These are phyloP conservation scores for Blennius ocellaris DNA, from an alignment of 2,113 vertebrate genomes.

Conservation along the genomic window DNA sequence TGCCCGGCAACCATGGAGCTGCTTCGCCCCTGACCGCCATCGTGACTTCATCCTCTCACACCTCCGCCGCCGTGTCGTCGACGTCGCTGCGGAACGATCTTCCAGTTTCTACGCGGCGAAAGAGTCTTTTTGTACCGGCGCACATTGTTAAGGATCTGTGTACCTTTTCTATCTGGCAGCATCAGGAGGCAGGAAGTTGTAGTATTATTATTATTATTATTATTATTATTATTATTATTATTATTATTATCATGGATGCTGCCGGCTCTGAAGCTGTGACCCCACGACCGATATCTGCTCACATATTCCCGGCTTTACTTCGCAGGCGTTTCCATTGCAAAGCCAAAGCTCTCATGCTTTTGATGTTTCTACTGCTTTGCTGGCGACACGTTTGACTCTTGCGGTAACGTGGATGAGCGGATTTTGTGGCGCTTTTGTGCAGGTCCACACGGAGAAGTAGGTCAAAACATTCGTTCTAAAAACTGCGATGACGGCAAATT, in stretches of 20 bases:
- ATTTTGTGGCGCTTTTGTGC: constrained; percentile 17
- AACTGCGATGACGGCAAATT: not conserved
- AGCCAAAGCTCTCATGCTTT: constrained; percentile 56
- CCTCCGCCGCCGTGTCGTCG: constrained; percentile 40
- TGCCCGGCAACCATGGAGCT: constrained; percentile 24
- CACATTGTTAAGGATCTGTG: constrained; percentile 21
- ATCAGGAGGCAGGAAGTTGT: constrained; percentile 4
- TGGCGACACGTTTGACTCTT: not conserved
- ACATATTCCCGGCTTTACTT: constrained; percentile 17
- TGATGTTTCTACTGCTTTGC: constrained; percentile 72
- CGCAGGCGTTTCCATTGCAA: constrained; percentile 38
- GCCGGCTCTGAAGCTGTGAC: constrained; percentile 38
- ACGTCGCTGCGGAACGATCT: constrained; percentile 54
- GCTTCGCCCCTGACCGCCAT: no score
- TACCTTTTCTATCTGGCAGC: constrained; percentile 21
- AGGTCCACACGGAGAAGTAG: not conserved
- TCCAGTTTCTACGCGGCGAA: constrained; percentile 22
- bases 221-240: no score
- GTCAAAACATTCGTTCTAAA: constrained; percentile 16
- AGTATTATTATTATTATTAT: no score
- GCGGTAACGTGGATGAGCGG: not conserved
- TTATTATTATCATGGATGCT: not conserved
- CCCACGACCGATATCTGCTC: constrained; percentile 31
- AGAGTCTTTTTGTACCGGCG: not conserved
- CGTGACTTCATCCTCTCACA: no score